These are phyloP conservation scores for Heptranchias perlo DNA, from an alignment of 2,113 vertebrate genomes.

Conservation along the genomic window DNA sequence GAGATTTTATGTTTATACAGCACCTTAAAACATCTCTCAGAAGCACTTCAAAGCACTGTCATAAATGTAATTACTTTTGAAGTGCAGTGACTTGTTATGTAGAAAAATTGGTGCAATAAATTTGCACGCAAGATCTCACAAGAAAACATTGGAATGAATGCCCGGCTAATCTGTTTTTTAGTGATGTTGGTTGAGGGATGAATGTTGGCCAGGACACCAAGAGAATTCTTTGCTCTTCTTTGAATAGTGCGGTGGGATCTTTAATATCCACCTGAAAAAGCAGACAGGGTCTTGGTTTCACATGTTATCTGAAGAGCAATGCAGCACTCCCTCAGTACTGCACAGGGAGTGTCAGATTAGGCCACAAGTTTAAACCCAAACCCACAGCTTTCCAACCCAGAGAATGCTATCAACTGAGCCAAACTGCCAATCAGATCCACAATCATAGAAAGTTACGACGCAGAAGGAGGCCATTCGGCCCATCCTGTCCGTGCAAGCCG, in stretches of 20 bases:
- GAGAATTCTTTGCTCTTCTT: neutral
- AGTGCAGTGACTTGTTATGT: no score
- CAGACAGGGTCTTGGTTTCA: neutral
- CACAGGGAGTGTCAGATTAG: neutral
- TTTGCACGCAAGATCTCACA: no score
- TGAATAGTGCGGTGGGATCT: neutral
- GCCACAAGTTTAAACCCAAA: neutral
- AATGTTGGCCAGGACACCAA: neutral
- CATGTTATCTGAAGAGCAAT: neutral
- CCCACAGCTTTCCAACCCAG: neutral
- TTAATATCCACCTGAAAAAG: neutral
- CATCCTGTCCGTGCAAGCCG: no score
- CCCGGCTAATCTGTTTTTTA: no score
- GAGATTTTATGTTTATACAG: neutral
- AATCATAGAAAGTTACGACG: no score
- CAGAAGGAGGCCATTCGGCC: no score
- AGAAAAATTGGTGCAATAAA: no score
- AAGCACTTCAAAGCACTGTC: no score
- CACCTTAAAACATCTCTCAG: no score
- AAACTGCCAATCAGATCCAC: neutral
- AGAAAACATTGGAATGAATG: no score
- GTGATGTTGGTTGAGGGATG: no score
- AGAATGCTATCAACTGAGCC: neutral
- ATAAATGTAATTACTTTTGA: no score
- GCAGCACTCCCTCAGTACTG: neutral